A percentile compares a stretch with the other conserved stretches of the same genome.
Evolutionary conservation across 2,888 invertebrate species (phyloP).

Genomic region (Conops quadrifasciatus): DNA sequence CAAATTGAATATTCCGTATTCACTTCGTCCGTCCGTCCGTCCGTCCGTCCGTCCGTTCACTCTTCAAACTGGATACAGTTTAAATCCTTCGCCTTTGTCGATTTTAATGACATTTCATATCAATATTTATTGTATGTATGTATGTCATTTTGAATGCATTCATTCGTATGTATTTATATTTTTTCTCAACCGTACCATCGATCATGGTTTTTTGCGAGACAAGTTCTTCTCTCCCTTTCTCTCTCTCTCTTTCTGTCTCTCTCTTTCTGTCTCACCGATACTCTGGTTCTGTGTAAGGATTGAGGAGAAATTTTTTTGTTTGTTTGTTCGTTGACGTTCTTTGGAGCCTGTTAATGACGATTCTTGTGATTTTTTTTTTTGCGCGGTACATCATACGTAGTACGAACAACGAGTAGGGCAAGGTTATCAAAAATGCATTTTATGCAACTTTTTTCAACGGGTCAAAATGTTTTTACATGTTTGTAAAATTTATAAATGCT

Average conservation of each 20-base stretch:
- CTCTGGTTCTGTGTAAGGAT: background rate
- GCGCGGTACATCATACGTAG: no score
- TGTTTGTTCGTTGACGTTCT: no score
- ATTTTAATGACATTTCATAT: background rate
- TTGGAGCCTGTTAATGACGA: no score
- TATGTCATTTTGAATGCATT: background rate
- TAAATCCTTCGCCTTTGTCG: background rate
- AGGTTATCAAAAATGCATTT: constrained; percentile 10
- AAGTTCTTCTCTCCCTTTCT: background rate
- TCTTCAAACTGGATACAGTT: background rate
- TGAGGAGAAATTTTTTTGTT: no score
- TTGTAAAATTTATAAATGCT: background rate
- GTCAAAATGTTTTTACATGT: background rate
- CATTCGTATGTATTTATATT: background rate
- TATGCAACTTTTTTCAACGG: constrained; percentile 9
- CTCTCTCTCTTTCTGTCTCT: background rate
- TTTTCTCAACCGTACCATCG: background rate
- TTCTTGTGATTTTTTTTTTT: no score
- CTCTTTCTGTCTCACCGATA: background rate
- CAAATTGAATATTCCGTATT: no score
- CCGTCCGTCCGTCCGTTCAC: background rate
- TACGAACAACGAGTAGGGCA: background rate
- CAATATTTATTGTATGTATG: background rate
- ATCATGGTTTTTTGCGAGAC: background rate
- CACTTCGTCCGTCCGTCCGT: no score